Conservation (phyloP, 1,140 invertebrate species). For the Medauroidea extradentata region DNA sequence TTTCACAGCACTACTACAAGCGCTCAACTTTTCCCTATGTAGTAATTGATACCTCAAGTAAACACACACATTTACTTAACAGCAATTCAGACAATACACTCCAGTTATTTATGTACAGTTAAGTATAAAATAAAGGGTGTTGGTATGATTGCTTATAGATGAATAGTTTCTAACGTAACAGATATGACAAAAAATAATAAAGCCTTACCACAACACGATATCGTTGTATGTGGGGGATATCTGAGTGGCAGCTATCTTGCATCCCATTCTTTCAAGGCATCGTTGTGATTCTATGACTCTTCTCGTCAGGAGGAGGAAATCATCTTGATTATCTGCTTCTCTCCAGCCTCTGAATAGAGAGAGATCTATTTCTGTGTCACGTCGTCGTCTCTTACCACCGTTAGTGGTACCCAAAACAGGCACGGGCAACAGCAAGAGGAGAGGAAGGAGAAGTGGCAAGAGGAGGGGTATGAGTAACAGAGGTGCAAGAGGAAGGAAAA, state of each 20-base stretch:
- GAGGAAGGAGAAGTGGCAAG: not conserved
- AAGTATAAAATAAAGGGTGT: no score
- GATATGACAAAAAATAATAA: no score
- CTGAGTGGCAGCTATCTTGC: constrained; percentile 3
- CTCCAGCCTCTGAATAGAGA: not conserved
- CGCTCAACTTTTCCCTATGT: no score
- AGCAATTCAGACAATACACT: no score
- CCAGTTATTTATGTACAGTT: no score
- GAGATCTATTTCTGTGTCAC: not conserved
- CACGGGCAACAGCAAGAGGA: not conserved
- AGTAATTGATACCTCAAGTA: no score
- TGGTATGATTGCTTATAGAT: no score
- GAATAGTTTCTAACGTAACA: no score
- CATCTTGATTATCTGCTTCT: not conserved
- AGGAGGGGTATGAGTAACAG: not conserved
- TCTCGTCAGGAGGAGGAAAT: not conserved
- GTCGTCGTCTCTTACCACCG: no score
- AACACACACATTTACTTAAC: no score
- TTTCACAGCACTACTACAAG: no score
- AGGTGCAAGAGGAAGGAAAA: not conserved
- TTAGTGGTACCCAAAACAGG: not conserved
- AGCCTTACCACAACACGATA: not conserved
- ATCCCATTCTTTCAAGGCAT: not conserved
- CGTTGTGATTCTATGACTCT: constrained; percentile 4
- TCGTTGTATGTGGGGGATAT: not conserved